Evolutionary conservation across 2,888 invertebrate genomes (phyloP), one percentile per base, ranked within the genome.

Genomic region (Sthenelais limicola): DNA sequence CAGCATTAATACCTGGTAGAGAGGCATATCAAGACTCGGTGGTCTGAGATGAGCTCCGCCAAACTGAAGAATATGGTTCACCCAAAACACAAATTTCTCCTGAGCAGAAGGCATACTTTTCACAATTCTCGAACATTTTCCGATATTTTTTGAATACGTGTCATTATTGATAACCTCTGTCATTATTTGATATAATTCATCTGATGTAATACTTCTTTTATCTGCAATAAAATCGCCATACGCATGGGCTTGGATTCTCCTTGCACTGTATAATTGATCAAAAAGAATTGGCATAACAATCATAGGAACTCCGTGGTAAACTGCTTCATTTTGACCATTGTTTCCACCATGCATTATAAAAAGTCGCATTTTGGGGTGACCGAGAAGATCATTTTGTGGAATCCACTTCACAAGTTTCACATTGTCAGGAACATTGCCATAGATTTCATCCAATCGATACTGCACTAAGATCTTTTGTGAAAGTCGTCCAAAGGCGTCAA

Each of bases 11-110:
- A 69, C 52, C 26, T 69, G 1, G 26, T 69, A 69, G n/a, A 52
- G 32, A 0, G 69, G 52, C 69, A 69, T 52, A 43, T 69, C 69
- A 1, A 69, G 15, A 35, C 69, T 69, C 21, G 52, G 33, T 24
- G 69, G 69, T 12, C 69, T 12, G 32, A 69, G 38, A 24, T 69
- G 69, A 33, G 52, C 21, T 1, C 69, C 69, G 7, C 69, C 69
- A 51, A 69, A 69, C 7, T 51, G 21, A 4, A 69, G 52, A 35
- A 69, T 51, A 32, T 69, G 69, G 32, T 69, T 69, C 18, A 69
- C 69, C 69, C 69, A 69, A 35, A 69, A 69, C 1, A 51, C 52
- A 51, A 69, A 69, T 24, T 51, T 69, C 26, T 69, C 69, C 3
- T 51, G n/a, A n/a, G 69, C 69, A 1, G 69, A n/a, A n/a, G 69